These are phyloP conservation scores for Erebia epiphron DNA, from an alignment of 2,888 invertebrate genomes.

Conservation along the genomic window DNA sequence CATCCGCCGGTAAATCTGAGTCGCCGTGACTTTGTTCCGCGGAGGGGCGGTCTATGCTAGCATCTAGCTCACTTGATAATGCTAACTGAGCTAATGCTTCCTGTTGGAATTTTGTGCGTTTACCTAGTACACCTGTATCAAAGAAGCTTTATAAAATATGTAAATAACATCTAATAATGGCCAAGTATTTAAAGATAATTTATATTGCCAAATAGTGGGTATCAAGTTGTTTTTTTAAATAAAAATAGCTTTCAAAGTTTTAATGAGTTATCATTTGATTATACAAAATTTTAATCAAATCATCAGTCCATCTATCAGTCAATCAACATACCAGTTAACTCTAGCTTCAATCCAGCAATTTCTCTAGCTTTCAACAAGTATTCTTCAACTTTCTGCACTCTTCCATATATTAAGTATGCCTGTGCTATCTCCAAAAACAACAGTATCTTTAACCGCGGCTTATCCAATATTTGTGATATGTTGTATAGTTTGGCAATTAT, in stretches of 20 bases:
- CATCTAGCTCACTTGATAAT: slow-evolving; percentile 83
- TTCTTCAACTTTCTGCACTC: slow-evolving; percentile 87
- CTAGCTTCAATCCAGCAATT: slow-evolving; percentile 85
- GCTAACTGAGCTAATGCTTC: slow-evolving; percentile 92
- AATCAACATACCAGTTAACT: slow-evolving; percentile 83
- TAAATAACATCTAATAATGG: neutral
- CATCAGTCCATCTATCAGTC: no score
- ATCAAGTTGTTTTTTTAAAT: no score
- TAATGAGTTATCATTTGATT: no score
- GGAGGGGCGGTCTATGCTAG: slow-evolving; percentile 66
- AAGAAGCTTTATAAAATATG: slow-evolving; percentile 4
- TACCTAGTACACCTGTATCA: slow-evolving; percentile 89
- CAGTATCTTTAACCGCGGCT: slow-evolving; percentile 65
- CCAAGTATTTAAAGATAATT: no score
- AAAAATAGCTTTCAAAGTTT: no score
- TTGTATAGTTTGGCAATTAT: slow-evolving; percentile 72
- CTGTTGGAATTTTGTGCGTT: slow-evolving; percentile 94
- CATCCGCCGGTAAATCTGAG: slow-evolving; percentile 83
- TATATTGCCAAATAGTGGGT: no score
- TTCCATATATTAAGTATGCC: slow-evolving; percentile 88
- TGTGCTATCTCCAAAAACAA: slow-evolving; percentile 83
- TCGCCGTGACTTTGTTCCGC: slow-evolving; percentile 76
- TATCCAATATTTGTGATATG: slow-evolving; percentile 59
- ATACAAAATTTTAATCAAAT: no score
- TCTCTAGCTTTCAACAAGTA: slow-evolving; percentile 85